Percentiles rank a stretch among this genome's conserved stretches.
Evolutionary conservation across 2,113 vertebrate genomes (phyloP).

Genomic region (Zapornia atra): DNA sequence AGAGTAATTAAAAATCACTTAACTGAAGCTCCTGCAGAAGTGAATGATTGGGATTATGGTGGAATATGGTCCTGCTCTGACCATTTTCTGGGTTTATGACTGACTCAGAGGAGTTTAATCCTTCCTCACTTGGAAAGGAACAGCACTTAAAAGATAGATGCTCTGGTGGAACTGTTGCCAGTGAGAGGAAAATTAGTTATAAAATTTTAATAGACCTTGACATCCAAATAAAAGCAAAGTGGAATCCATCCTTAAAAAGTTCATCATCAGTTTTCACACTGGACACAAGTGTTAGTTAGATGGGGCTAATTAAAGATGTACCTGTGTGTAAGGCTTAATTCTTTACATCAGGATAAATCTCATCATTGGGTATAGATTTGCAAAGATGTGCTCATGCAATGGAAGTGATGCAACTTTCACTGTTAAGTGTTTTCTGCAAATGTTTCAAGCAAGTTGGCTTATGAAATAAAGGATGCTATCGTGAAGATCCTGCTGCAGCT

Average conservation of each 20-base stretch:
- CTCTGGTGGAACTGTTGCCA: neutral
- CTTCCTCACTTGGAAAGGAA: neutral
- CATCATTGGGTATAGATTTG: neutral
- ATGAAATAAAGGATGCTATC: neutral
- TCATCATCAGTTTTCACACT: neutral
- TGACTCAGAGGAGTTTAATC: neutral
- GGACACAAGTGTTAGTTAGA: neutral
- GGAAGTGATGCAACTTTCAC: neutral
- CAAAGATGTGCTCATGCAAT: neutral
- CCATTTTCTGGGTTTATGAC: neutral
- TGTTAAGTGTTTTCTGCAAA: neutral
- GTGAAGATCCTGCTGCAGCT: neutral
- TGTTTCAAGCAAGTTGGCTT: neutral
- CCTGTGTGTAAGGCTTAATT: neutral
- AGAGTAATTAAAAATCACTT: conserved; percentile 51
- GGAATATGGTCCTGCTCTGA: neutral
- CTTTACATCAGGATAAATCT: neutral
- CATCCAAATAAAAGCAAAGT: neutral
- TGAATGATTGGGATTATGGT: neutral
- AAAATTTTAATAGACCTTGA: neutral
- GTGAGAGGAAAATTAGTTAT: neutral
- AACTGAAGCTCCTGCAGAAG: neutral
- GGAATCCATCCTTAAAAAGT: neutral
- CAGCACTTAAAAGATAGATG: neutral
- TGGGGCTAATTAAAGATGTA: neutral